phyloP scores from a whole-genome alignment of 2,797 vertebrate species.

The Squalus acanthias region DNA sequence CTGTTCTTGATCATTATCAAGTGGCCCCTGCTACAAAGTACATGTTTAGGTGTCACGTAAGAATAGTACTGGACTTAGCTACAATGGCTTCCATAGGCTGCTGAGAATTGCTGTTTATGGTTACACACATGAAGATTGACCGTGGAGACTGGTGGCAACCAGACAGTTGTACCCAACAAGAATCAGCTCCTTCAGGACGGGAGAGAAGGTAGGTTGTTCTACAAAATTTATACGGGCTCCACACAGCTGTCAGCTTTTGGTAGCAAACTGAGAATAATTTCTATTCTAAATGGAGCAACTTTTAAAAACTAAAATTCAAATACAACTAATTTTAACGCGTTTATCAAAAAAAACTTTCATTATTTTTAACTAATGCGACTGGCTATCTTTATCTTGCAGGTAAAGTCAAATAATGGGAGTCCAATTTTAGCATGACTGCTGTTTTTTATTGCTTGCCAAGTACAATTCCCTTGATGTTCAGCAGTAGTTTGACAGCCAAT shows the following conservation, averaged over 20 bases:
- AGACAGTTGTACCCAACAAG: neutral
- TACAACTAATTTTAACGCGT: neutral
- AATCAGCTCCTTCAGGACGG: neutral
- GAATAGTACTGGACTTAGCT: neutral
- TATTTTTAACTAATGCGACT: neutral
- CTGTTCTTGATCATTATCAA: neutral
- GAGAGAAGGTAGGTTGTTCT: neutral
- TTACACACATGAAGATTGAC: neutral
- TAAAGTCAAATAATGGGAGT: slow-evolving; percentile 16
- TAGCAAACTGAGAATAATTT: neutral
- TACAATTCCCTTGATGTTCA: slow-evolving; percentile 22
- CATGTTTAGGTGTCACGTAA: neutral
- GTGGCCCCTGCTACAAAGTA: neutral
- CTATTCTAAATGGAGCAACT: neutral
- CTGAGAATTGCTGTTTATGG: neutral
- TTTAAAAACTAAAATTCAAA: slow-evolving; percentile 7
- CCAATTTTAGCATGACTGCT: neutral
- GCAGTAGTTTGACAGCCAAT: slow-evolving; percentile 23
- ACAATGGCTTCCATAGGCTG: neutral
- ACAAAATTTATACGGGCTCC: neutral
- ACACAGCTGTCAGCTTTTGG: neutral
- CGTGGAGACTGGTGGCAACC: neutral
- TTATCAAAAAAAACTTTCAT: neutral
- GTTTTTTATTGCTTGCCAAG: slow-evolving; percentile 19
- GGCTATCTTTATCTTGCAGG: neutral